These are phyloP conservation scores for Archaeoteleia sp. DNA, from an alignment of 2,888 invertebrate genomes.

Conservation along the genomic window DNA sequence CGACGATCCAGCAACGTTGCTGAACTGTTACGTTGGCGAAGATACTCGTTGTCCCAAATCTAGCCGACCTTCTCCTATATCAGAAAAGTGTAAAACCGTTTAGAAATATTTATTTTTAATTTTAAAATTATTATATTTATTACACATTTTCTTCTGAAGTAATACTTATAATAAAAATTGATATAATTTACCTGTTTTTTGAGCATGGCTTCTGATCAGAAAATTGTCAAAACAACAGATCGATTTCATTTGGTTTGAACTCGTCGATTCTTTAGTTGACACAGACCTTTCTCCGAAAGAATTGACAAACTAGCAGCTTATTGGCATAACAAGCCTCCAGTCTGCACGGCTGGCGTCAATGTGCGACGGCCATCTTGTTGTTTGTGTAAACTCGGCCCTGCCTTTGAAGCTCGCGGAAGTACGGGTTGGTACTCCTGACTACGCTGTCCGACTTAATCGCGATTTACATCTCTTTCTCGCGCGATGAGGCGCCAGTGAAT, in stretches of 20 bases:
- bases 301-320: constrained; percentile 63
- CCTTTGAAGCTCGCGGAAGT: constrained; percentile 58
- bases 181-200: too few relatives aligned
- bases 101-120: too few relatives aligned
- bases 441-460: constrained; percentile 55
- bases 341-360: constrained; percentile 62
- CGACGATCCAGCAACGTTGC: too few relatives aligned
- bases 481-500: constrained; percentile 50
- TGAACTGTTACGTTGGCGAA: too few relatives aligned
- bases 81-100: too few relatives aligned
- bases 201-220: too few relatives aligned
- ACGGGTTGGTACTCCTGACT: constrained; percentile 52
- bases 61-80: too few relatives aligned
- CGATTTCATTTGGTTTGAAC: constrained; percentile 1
- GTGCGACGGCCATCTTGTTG: constrained; percentile 71
- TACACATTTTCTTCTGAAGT: too few relatives aligned
- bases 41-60: too few relatives aligned
- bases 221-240: too few relatives aligned
- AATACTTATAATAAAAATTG: too few relatives aligned
- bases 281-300: constrained; percentile 59
- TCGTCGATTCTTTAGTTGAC: constrained; percentile 11
- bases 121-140: too few relatives aligned
- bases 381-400: constrained; percentile 70
- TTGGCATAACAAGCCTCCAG: constrained; percentile 68
- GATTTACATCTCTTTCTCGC: constrained; percentile 59